A percentile compares a stretch with the other conserved stretches of the same genome.
Evolutionary conservation across 1,140 invertebrate species (phyloP).

Genomic region (Dendroctonus valens): DNA sequence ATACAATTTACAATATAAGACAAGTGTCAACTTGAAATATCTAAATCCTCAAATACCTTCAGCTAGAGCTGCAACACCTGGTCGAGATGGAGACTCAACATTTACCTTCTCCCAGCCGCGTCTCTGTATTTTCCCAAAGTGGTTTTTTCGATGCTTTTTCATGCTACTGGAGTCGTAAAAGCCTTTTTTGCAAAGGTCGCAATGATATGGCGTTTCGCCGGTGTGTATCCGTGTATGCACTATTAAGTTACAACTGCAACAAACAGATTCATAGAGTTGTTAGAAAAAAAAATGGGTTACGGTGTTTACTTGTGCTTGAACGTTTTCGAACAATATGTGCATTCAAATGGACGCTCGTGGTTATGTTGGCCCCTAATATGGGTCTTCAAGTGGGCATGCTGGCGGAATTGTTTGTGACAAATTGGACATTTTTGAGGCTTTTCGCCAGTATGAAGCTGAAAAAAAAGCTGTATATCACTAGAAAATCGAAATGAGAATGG

Average conservation of each 20-base stretch:
- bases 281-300: neutral
- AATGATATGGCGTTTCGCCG: constrained; percentile 47
- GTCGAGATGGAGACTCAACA: too few species aligned
- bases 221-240: constrained; percentile 49
- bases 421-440: constrained; percentile 65
- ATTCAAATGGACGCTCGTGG: constrained; percentile 35
- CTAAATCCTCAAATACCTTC: too few species aligned
- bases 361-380: constrained; percentile 39
- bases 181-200: constrained; percentile 44
- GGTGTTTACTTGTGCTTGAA: constrained; percentile 34
- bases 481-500: too few species aligned
- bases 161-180: constrained; percentile 48
- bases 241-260: constrained; percentile 36
- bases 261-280: neutral
- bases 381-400: constrained; percentile 36
- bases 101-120: too few species aligned
- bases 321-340: constrained; percentile 34
- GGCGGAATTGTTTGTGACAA: constrained; percentile 66
- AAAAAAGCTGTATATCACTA: neutral
- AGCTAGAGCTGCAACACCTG: too few species aligned
- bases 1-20: too few species aligned
- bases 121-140: constrained; percentile 5
- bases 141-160: constrained; percentile 41
- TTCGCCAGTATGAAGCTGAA: constrained; percentile 58
- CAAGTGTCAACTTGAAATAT: too few species aligned